Evolutionary conservation across 2,113 vertebrate species (phyloP).

Genomic region (Ardeotis arabs): DNA sequence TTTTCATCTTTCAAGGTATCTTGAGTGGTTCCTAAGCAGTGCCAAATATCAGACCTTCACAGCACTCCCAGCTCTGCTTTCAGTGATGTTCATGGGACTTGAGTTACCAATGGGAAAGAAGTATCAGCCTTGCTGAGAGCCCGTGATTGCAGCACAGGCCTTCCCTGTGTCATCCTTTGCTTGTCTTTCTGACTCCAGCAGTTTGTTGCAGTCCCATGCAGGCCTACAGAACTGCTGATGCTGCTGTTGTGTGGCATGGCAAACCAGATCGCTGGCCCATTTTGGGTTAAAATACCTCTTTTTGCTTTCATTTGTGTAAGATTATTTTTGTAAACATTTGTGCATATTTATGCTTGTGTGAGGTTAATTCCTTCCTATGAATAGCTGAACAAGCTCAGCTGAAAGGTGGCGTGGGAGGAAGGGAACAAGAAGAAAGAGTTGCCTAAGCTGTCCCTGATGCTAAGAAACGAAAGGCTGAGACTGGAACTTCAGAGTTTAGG

Average conservation of each 20-base stretch:
- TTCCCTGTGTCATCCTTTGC: not conserved
- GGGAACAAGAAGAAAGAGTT: not conserved
- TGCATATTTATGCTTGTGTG: not conserved
- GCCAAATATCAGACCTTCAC: not conserved
- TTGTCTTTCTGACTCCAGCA: not conserved
- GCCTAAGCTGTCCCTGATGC: not conserved
- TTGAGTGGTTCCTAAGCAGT: not conserved
- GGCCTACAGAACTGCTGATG: not conserved
- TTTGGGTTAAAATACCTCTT: not conserved
- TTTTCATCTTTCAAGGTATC: not conserved
- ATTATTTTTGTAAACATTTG: not conserved
- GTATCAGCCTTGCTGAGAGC: not conserved
- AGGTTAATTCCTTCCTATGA: not conserved
- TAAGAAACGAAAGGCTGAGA: not conserved
- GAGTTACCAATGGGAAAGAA: not conserved
- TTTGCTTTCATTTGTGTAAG: not conserved
- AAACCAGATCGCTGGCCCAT: not conserved
- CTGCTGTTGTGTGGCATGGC: not conserved
- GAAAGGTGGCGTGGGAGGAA: not conserved
- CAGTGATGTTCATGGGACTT: not conserved
- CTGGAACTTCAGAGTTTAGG: not conserved
- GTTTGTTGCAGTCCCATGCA: not conserved
- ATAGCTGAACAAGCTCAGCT: not conserved
- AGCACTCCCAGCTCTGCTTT: not conserved
- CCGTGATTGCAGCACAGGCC: not conserved